Evolutionary conservation across 2,113 vertebrate genomes (phyloP).

Genomic region (Eolophus roseicapilla): DNA sequence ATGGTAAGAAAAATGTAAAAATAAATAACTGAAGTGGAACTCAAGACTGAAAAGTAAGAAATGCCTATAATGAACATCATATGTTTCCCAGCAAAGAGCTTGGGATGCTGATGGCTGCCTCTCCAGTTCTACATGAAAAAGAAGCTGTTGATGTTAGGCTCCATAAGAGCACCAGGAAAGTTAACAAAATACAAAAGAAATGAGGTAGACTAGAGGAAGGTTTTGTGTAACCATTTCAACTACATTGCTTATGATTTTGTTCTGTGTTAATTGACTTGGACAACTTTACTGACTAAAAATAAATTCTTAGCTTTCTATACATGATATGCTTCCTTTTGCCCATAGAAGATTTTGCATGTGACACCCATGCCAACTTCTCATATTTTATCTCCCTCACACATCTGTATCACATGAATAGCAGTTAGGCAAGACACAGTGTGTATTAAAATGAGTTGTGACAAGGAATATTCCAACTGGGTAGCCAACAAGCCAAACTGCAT

Average conservation of each 20-base stretch:
- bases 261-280: background rate
- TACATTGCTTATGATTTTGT: background rate
- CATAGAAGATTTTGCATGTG: background rate
- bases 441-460: background rate
- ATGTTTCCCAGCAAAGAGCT: background rate
- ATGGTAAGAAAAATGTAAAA: background rate
- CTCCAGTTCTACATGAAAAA: background rate
- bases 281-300: background rate
- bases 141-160: background rate
- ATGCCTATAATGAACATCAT: background rate
- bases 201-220: background rate
- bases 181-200: background rate
- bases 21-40: background rate
- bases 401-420: background rate
- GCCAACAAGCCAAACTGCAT: background rate
- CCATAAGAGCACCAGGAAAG: background rate
- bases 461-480: background rate
- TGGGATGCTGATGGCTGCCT: background rate
- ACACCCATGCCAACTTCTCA: background rate
- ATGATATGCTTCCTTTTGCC: background rate
- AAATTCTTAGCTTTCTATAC: background rate
- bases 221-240: background rate
- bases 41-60: background rate
- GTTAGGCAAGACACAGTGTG: background rate
- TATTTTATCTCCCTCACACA: background rate